phyloP scores from a whole-genome alignment of 2,797 vertebrate species.

The Aselliscus stoliczkanus region DNA sequence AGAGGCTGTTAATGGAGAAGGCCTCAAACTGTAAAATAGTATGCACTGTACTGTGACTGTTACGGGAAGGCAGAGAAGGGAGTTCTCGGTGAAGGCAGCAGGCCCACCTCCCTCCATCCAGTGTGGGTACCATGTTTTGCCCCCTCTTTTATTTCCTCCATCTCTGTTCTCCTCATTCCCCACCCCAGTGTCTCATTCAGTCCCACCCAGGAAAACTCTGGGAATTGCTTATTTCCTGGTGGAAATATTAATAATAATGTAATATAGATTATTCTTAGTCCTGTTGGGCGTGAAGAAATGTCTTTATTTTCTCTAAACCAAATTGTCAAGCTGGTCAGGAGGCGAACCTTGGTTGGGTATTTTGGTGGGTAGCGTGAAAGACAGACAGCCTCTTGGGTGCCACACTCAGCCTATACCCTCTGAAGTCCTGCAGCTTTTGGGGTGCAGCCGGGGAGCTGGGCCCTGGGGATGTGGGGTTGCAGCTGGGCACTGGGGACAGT shows the following conservation, averaged over 20 bases:
- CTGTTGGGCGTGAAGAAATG: not conserved
- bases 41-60: not conserved
- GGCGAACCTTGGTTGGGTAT: no score
- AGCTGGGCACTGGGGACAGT: not conserved
- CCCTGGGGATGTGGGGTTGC: not conserved
- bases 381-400: not conserved
- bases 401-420: not conserved
- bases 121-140: not conserved
- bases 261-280: not conserved
- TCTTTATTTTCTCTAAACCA: constrained; percentile 19
- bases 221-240: not conserved
- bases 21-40: not conserved
- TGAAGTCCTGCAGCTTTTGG: no score
- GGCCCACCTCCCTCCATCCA: not conserved
- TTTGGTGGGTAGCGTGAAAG: not conserved
- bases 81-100: fast-evolving
- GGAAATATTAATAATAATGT: not conserved
- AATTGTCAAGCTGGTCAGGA: not conserved
- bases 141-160: not conserved
- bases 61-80: not conserved
- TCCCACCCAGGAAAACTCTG: not conserved
- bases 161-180: not conserved
- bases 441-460: no score
- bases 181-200: not conserved
- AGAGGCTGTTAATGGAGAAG: not conserved